These are phyloP conservation scores for Spongilla lacustris DNA, from an alignment of 37 sponge, comb jelly and placozoan genomes.

Conservation along the genomic window DNA sequence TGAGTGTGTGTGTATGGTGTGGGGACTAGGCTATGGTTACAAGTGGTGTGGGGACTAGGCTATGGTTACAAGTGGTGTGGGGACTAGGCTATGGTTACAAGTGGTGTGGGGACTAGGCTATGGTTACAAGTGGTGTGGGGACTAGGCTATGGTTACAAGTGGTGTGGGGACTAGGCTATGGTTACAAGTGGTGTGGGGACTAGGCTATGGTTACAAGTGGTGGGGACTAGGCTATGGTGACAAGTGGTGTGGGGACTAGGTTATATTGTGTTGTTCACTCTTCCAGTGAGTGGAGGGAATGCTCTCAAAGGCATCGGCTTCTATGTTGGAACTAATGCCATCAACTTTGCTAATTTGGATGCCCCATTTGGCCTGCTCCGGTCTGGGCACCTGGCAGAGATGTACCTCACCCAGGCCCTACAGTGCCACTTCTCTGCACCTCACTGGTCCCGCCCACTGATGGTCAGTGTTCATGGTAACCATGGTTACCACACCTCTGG, in stretches of 20 bases:
- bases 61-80: too few species aligned
- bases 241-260: neutral
- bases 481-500: neutral
- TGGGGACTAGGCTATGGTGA: too few species aligned
- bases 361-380: constrained; percentile 14
- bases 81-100: neutral
- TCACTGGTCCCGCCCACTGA: constrained; percentile 20
- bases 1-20: constrained; percentile 29
- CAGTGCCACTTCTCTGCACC: constrained; percentile 56
- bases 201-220: neutral
- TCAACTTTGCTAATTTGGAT: constrained; percentile 71
- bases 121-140: constrained; percentile 8
- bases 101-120: neutral
- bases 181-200: constrained; percentile 7
- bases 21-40: neutral
- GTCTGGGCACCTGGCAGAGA: constrained; percentile 35
- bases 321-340: constrained; percentile 58
- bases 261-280: neutral
- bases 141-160: neutral
- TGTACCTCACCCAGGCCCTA: constrained; percentile 56
- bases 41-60: neutral
- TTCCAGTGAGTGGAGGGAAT: constrained; percentile 27
- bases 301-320: constrained; percentile 48
- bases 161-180: too few species aligned
- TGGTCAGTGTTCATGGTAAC: constrained; percentile 30